A percentile compares a stretch with the other conserved stretches of the same genome.
Evolutionary conservation across 2,113 vertebrate species (phyloP).

Genomic region (Heliornis fulica): DNA sequence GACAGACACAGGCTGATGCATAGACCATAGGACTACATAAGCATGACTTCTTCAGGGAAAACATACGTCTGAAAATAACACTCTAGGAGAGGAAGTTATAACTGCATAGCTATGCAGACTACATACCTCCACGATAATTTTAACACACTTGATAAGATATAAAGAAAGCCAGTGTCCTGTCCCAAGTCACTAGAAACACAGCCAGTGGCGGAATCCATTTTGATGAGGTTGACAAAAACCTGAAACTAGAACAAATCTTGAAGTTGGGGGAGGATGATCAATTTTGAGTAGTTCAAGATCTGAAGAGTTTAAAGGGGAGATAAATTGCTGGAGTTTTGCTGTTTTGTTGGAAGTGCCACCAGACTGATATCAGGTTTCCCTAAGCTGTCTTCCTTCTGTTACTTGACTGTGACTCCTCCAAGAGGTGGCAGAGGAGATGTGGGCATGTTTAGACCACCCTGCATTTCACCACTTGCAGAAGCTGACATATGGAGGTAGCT

Average conservation of each 20-base stretch:
- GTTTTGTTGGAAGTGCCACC: not conserved
- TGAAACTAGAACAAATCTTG: not conserved
- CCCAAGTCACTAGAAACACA: not conserved
- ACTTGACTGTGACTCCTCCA: not conserved
- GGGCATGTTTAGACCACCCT: not conserved
- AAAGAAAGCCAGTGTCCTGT: not conserved
- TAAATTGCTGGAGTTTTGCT: too few relatives aligned
- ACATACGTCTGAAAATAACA: not conserved
- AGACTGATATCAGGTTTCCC: not conserved
- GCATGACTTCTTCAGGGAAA: not conserved
- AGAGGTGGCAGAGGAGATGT: not conserved
- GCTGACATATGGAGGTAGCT: not conserved
- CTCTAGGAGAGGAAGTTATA: not conserved
- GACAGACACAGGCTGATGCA: not conserved
- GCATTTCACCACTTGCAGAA: not conserved
- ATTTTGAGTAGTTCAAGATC: not conserved
- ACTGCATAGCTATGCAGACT: not conserved
- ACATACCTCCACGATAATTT: not conserved
- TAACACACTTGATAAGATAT: not conserved
- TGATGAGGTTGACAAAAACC: not conserved
- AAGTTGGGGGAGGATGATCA: accelerated
- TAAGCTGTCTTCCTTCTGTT: not conserved
- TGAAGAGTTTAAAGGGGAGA: not conserved
- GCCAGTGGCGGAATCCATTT: not conserved
- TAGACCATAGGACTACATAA: not conserved